Conservation (phyloP, 2,888 invertebrate species). For the Venustoraphidia nigricollis region DNA sequence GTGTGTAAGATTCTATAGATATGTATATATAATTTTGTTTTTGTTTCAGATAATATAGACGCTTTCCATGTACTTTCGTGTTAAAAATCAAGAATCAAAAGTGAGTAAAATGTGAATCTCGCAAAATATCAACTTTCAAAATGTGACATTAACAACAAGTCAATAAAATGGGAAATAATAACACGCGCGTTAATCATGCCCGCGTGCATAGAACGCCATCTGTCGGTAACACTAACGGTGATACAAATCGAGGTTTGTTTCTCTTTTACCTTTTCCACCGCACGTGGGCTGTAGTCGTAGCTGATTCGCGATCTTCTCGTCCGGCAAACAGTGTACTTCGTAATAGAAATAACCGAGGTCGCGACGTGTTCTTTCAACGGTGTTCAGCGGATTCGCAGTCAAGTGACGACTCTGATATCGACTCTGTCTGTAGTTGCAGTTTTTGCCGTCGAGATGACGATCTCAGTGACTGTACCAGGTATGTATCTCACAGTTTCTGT, state of each 20-base stretch:
- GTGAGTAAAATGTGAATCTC: no score
- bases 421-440: constrained; percentile 2
- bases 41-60: no score
- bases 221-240: neutral
- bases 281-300: constrained; percentile 3
- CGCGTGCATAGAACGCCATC: no score
- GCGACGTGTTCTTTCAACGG: neutral
- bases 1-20: no score
- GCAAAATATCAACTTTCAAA: no score
- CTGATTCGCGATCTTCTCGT: neutral
- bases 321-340: neutral
- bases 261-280: constrained; percentile 4
- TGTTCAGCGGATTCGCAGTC: neutral
- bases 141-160: no score
- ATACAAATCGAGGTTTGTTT: neutral
- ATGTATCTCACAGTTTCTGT: no score
- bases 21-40: no score
- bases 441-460: constrained; percentile 1
- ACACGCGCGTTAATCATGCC: no score
- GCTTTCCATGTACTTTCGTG: no score
- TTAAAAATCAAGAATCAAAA: no score
- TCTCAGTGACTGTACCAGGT: constrained; percentile 5
- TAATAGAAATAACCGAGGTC: neutral
- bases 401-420: neutral
- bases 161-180: no score